A percentile compares a stretch with the other conserved stretches of the same genome.
phyloP scores from a whole-genome alignment of 2,888 invertebrate species.

The Morpho helenor region DNA sequence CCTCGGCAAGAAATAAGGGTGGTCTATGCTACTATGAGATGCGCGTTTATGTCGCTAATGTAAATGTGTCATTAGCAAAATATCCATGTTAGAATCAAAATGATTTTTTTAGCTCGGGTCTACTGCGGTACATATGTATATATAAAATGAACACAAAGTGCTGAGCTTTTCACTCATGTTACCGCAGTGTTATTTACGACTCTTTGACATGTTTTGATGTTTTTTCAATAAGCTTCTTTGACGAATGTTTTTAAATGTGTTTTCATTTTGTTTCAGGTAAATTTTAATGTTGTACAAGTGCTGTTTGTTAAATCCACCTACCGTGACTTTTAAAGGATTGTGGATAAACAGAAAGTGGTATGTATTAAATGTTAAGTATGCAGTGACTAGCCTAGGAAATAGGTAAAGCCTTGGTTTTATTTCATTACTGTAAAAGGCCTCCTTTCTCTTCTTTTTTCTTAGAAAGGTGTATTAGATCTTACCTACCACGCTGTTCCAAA shows the following conservation, averaged over 20 bases:
- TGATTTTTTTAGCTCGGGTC: slow-evolving; percentile 18
- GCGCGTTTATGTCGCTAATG: neutral
- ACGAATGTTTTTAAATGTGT: slow-evolving; percentile 9
- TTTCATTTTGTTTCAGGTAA: slow-evolving; percentile 21
- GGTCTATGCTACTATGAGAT: too few species aligned
- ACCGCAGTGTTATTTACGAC: slow-evolving; percentile 19
- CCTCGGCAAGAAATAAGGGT: too few species aligned
- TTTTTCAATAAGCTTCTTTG: slow-evolving; percentile 15
- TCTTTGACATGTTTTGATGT: slow-evolving; percentile 25
- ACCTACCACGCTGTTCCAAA: too few species aligned
- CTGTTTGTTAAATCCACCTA: neutral
- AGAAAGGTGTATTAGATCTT: too few species aligned
- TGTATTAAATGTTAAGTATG: too few species aligned
- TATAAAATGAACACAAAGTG: slow-evolving; percentile 20
- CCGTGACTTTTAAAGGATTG: too few species aligned
- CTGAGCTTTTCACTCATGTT: slow-evolving; percentile 19
- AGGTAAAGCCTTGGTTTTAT: too few species aligned
- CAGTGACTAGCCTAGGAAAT: too few species aligned
- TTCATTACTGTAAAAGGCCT: too few species aligned
- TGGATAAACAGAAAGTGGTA: too few species aligned
- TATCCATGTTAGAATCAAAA: slow-evolving; percentile 22
- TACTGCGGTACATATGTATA: slow-evolving; percentile 23
- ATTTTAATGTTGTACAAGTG: slow-evolving; percentile 1
- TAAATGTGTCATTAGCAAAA: slow-evolving; percentile 5
- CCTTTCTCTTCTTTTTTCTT: too few species aligned